Percentiles rank a stretch among this genome's conserved stretches.
Evolutionary conservation across 2,113 vertebrate species (phyloP).

Genomic region (Eidolon helvum): DNA sequence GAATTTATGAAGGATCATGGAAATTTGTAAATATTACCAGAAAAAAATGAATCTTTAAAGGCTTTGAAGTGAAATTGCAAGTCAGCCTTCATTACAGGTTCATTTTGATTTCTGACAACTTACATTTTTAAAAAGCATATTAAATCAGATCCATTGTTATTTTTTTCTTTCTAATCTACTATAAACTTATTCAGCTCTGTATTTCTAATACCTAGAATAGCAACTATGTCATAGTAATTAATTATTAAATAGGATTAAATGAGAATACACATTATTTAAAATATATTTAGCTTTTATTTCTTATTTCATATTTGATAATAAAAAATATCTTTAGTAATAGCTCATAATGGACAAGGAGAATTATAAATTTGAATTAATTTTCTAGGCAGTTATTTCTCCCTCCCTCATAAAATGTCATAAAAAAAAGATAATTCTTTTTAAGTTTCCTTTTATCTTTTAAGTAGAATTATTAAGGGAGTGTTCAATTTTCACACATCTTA

Average conservation of each 20-base stretch:
- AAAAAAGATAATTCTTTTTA: neutral
- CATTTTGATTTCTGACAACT: neutral
- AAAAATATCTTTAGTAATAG: neutral
- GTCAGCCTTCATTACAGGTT: neutral
- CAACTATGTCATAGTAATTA: neutral
- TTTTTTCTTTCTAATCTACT: neutral
- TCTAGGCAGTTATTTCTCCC: neutral
- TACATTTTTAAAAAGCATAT: neutral
- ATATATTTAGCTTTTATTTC: neutral
- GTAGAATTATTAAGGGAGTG: neutral
- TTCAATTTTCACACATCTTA: neutral
- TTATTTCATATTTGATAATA: neutral
- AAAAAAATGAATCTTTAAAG: neutral
- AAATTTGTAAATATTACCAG: neutral
- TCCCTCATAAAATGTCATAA: neutral
- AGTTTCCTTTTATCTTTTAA: neutral
- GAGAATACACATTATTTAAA: neutral
- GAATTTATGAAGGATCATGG: neutral
- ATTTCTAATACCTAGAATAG: neutral
- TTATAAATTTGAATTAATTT: constrained; percentile 9
- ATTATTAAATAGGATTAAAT: neutral
- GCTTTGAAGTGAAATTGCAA: neutral
- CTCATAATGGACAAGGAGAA: neutral
- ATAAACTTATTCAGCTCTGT: neutral
- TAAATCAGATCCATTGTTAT: neutral